These are phyloP conservation scores for Drosophila kepulauana DNA, from an alignment of 1,140 invertebrate genomes.

Conservation along the genomic window DNA sequence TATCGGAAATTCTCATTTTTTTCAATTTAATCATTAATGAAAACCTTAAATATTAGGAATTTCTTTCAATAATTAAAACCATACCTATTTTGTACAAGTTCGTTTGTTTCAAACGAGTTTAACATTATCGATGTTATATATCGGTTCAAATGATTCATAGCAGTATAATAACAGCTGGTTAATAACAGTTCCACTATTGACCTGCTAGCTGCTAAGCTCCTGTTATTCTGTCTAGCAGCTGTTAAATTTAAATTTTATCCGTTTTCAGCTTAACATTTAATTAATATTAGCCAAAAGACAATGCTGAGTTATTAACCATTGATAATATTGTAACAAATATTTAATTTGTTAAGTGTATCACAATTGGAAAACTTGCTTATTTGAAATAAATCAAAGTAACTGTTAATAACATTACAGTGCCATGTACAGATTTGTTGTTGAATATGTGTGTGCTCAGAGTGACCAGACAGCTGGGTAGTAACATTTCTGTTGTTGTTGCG, in stretches of 20 bases:
- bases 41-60: neutral
- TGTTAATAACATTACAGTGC: constrained; percentile 18
- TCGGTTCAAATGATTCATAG: neutral
- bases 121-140: constrained; percentile 3
- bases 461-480: constrained; percentile 42
- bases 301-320: neutral
- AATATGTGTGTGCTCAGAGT: constrained; percentile 26
- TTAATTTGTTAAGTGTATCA: too few relatives aligned
- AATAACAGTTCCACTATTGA: neutral
- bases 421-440: constrained; percentile 23
- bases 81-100: neutral
- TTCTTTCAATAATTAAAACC: neutral
- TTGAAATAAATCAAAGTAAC: neutral
- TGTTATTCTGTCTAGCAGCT: neutral
- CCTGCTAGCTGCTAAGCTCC: neutral
- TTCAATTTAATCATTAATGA: too few relatives aligned
- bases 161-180: neutral
- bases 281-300: neutral
- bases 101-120: neutral
- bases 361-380: neutral
- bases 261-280: neutral
- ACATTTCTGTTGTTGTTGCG: constrained; percentile 57
- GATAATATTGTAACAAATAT: too few relatives aligned
- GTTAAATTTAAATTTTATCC: neutral
- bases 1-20: too few relatives aligned